Conservation (phyloP, 2,113 vertebrate genomes). For the Gila orcuttii region DNA sequence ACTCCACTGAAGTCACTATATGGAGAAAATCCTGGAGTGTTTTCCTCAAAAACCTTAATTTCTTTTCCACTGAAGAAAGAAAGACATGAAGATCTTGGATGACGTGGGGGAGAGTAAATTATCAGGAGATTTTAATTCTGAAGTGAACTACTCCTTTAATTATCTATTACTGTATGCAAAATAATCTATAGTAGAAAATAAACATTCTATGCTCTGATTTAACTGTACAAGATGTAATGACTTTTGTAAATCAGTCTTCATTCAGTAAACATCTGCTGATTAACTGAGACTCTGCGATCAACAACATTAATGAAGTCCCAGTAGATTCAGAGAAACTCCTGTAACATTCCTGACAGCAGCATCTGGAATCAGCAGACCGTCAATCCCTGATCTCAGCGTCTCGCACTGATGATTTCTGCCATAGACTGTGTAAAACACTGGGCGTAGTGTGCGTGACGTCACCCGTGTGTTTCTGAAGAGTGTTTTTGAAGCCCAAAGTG, state of each 20-base stretch:
- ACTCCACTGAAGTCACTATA: no score
- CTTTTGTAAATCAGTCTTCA: conserved; percentile 45
- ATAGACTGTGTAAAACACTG: neutral
- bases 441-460: conserved; percentile 53
- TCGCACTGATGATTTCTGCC: neutral
- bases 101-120: no score
- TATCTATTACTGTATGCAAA: no score
- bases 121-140: no score
- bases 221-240: neutral
- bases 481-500: no score
- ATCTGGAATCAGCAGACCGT: conserved; percentile 64
- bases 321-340: conserved; percentile 57
- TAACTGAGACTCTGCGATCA: conserved; percentile 56
- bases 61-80: no score
- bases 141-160: no score
- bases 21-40: no score
- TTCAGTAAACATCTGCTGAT: conserved; percentile 59
- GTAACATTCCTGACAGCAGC: conserved; percentile 50
- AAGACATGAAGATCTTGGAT: no score
- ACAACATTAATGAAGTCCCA: conserved; percentile 70
- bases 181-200: neutral
- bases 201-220: neutral
- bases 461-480: conserved; percentile 66
- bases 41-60: no score
- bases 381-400: neutral